Conservation (phyloP, 2,113 vertebrate genomes). For the Pogona vitticeps region DNA sequence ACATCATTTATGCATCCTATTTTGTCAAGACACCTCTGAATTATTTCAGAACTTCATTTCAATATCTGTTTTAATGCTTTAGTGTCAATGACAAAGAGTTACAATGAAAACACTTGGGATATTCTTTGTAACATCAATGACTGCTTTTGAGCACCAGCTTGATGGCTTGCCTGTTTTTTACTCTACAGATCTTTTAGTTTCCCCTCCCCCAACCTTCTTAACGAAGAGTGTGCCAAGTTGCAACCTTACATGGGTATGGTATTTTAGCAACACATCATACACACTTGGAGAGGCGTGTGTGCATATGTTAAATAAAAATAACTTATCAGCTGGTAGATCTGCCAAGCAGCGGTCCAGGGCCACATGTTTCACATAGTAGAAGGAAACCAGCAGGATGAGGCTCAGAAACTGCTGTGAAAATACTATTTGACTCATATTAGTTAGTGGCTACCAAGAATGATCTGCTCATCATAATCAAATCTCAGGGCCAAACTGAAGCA, state of each 20-base stretch:
- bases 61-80: too few relatives aligned
- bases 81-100: too few relatives aligned
- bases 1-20: too few relatives aligned
- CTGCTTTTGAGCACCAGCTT: neutral
- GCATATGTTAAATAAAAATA: neutral
- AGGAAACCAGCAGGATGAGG: neutral
- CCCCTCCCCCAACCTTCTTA: neutral
- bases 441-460: neutral
- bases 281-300: neutral
- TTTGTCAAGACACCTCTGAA: too few relatives aligned
- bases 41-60: too few relatives aligned
- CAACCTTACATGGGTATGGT: neutral
- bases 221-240: neutral
- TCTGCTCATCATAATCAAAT: conserved; percentile 4
- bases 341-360: neutral
- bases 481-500: conserved; percentile 6
- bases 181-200: neutral
- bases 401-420: neutral
- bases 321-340: neutral
- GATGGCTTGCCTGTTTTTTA: neutral
- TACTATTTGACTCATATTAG: conserved; percentile 5
- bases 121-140: neutral
- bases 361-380: neutral
- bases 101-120: neutral
- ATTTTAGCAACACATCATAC: neutral